Percentiles rank a stretch among this genome's conserved stretches.
These are phyloP conservation scores for Corythoichthys haematopterus DNA, from an alignment of 2,113 vertebrate species.

Conservation along the genomic window DNA sequence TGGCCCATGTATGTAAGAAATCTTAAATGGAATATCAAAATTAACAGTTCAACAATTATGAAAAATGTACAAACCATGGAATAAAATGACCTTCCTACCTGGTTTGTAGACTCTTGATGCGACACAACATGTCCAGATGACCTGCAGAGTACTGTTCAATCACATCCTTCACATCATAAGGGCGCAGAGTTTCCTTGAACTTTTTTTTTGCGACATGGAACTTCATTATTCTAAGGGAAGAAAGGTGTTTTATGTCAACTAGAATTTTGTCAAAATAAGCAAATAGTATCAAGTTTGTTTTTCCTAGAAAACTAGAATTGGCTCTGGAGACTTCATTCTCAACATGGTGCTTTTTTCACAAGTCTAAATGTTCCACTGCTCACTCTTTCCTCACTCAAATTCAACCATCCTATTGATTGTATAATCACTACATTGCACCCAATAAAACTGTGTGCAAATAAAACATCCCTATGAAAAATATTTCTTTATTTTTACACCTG, in stretches of 20 bases:
- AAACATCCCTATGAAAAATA: constrained; percentile 15
- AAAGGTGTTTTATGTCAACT: not conserved
- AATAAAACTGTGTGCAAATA: not conserved
- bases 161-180: constrained; percentile 96
- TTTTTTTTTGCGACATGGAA: constrained; percentile 97
- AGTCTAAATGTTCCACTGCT: not conserved
- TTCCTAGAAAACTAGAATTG: too few species aligned
- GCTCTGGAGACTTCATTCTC: not conserved
- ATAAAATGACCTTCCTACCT: constrained; percentile 69
- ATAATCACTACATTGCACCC: not conserved
- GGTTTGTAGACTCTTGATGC: constrained; percentile 95
- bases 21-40: not conserved
- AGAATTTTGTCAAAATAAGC: constrained; percentile 4
- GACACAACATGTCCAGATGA: constrained; percentile 93
- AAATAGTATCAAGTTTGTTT: not conserved
- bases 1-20: not conserved
- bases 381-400: not conserved
- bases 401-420: constrained; percentile 10
- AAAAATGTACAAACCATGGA: not conserved
- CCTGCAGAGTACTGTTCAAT: constrained; percentile 97
- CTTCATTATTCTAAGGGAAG: constrained; percentile 86
- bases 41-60: not conserved
- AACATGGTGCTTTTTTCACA: not conserved
- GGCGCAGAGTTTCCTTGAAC: constrained; percentile 93
- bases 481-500: constrained; percentile 14